Evolutionary conservation across 2,113 vertebrate genomes (phyloP).

Genomic region (Poicephalus meyeri): DNA sequence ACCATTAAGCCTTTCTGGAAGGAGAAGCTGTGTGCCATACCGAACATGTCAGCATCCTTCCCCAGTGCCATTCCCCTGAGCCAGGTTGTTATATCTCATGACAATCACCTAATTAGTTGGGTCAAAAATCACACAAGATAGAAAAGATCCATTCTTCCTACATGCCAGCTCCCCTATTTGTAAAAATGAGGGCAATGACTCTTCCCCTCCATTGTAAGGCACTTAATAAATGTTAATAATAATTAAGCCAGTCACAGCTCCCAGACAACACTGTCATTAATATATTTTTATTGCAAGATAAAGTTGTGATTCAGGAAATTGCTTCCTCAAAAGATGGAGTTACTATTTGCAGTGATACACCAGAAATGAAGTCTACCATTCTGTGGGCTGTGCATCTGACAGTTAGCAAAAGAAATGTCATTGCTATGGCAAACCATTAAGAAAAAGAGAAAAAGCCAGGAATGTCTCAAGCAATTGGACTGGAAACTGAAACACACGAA

Average conservation of each 20-base stretch:
- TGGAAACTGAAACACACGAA: background rate
- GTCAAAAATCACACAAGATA: slow-evolving; percentile 32
- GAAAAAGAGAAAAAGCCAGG: background rate
- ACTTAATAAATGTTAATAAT: slow-evolving; percentile 38
- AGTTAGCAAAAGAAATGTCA: background rate
- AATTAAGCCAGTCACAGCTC: slow-evolving; percentile 1
- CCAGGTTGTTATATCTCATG: background rate
- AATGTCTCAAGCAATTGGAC: background rate
- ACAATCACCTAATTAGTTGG: slow-evolving; percentile 48
- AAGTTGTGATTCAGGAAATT: background rate
- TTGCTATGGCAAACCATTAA: background rate
- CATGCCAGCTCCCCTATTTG: background rate
- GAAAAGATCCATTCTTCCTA: background rate
- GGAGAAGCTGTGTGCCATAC: background rate
- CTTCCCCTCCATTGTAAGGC: background rate
- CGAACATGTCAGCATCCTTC: background rate
- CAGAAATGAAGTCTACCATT: background rate
- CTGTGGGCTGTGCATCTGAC: background rate
- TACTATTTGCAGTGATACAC: background rate
- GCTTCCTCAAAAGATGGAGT: background rate
- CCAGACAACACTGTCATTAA: background rate
- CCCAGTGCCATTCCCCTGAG: background rate
- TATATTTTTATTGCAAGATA: background rate
- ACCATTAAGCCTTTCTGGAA: background rate
- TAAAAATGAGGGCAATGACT: slow-evolving; percentile 10